A percentile compares a stretch with the other conserved stretches of the same genome.
phyloP scores from a whole-genome alignment of 2,888 invertebrate genomes.

The Dynastes tityus region DNA sequence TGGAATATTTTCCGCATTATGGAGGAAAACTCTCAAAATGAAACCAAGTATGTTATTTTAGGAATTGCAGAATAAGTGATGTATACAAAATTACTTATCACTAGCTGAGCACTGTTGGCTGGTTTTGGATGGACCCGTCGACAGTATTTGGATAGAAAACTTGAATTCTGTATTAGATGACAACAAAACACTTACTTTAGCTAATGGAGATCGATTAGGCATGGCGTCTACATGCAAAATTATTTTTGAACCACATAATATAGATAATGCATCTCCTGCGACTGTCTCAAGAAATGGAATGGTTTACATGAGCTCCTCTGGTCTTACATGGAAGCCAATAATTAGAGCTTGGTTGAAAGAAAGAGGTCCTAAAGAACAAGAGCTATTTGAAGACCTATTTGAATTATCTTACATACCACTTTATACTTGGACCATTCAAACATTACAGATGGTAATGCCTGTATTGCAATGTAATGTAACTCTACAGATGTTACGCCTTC shows the following conservation, averaged over 20 bases:
- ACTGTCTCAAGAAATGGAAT: slow-evolving; percentile 84
- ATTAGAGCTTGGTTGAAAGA: slow-evolving; percentile 87
- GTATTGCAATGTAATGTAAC: slow-evolving; percentile 94
- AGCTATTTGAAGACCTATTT: slow-evolving; percentile 82
- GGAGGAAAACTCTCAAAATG: slow-evolving; percentile 93
- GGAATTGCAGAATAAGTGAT: neutral
- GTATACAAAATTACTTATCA: slow-evolving; percentile 24
- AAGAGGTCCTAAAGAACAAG: slow-evolving; percentile 73
- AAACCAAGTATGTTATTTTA: slow-evolving; percentile 76
- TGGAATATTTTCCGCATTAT: slow-evolving; percentile 96
- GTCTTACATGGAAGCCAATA: slow-evolving; percentile 93
- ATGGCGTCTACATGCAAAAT: slow-evolving; percentile 97
- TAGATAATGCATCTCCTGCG: slow-evolving; percentile 97
- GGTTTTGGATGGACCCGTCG: slow-evolving; percentile 96
- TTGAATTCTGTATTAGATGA: slow-evolving; percentile 97
- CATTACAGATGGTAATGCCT: slow-evolving; percentile 86
- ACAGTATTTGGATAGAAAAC: slow-evolving; percentile 99
- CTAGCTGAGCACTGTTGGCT: slow-evolving; percentile 92
- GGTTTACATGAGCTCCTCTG: slow-evolving; percentile 98
- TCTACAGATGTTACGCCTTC: slow-evolving; percentile 85
- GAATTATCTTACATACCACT: slow-evolving; percentile 82
- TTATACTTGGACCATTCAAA: slow-evolving; percentile 89
- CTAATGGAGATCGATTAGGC: slow-evolving; percentile 94
- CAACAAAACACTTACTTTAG: slow-evolving; percentile 94
- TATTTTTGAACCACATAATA: slow-evolving; percentile 97